Percentiles rank a stretch among this genome's conserved stretches.
phyloP scores from a whole-genome alignment of 2,888 invertebrate genomes.

The Lepidochrysops patricia region DNA sequence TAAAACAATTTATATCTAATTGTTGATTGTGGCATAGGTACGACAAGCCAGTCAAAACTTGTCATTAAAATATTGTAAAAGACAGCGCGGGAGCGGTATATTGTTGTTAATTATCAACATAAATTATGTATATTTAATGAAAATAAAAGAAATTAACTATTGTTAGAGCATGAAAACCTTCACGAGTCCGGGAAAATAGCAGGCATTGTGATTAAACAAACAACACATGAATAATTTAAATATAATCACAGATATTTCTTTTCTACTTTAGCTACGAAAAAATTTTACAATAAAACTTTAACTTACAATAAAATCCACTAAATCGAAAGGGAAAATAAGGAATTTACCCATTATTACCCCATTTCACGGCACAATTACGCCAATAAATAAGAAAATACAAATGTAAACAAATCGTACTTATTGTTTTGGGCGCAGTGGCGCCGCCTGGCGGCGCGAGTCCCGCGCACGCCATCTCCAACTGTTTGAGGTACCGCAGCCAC shows the following conservation, averaged over 20 bases:
- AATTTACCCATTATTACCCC: neutral
- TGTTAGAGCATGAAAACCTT: neutral
- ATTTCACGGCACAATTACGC: neutral
- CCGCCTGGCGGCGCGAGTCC: slow-evolving; percentile 51
- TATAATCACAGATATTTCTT: neutral
- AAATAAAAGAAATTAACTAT: neutral
- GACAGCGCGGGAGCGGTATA: neutral
- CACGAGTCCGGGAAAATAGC: neutral
- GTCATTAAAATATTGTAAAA: neutral
- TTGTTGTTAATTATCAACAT: neutral
- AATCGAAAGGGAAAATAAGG: neutral
- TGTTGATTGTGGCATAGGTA: neutral
- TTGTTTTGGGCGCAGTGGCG: slow-evolving; percentile 63
- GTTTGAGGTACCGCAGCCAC: slow-evolving; percentile 66
- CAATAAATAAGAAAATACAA: slow-evolving; percentile 13
- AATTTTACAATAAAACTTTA: too few relatives aligned
- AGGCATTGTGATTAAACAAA: neutral
- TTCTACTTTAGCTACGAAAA: neutral
- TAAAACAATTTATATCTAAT: neutral
- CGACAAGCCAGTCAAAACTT: neutral
- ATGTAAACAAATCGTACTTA: slow-evolving; percentile 43
- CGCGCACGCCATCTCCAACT: slow-evolving; percentile 60
- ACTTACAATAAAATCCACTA: too few relatives aligned
- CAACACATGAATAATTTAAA: neutral
- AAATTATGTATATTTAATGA: neutral